Base-by-base conservation (phyloP, 37 sponge, comb jelly and placozoan genomes). In the Aphrocallistes beatrix region DNA sequence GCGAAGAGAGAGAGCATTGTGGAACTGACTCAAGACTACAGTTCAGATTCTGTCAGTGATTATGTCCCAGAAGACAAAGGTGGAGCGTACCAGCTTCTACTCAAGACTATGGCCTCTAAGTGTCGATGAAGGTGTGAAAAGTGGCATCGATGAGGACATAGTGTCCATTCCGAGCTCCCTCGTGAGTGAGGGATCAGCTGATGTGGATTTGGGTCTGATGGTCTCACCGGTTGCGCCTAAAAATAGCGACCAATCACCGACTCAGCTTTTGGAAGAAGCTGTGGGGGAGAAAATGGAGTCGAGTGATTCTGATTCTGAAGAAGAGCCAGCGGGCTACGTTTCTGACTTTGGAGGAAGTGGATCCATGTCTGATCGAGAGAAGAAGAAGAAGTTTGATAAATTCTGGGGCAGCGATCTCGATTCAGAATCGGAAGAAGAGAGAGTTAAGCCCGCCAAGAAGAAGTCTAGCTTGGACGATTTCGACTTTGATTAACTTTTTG, bases 401-500 rank as follows among this genome's bases (percentile, higher is more conserved):
- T 60, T 60, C 34, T 60, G 75, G 75, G 75, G 75, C 25, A 25
- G 28, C 25, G 75, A 60, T 60, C 34, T 60, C 28, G 75, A 60
- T 30, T 60, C 75, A 6, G 75, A 28, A 13, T 60, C 75, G 75
- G 75, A 60, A 13, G 6, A 19, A 1, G 49, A 47, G 17, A 19
- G 28, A 6, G 34, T 13, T 19, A 3, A 1, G 34, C 25, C 32
- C 34, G 75, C 34, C 75, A 60, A 60, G n/a, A 3, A 30, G 75
- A 60, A 60, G 75, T 6, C 75, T 6, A 60, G 75, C 75, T 32
- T 60, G 75, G 75, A 60, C 75, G 75, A 60, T 25, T 60, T 60
- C n/a, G 75, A 60, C 75, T 60, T 60, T 60, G n/a, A n/a, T n/a
- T n/a, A n/a, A 60, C 10, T 60, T 13, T 60, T 32, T 30, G 25